Evolutionary conservation across 2,797 vertebrate species (phyloP).

Genomic region (Simalia tracyae): DNA sequence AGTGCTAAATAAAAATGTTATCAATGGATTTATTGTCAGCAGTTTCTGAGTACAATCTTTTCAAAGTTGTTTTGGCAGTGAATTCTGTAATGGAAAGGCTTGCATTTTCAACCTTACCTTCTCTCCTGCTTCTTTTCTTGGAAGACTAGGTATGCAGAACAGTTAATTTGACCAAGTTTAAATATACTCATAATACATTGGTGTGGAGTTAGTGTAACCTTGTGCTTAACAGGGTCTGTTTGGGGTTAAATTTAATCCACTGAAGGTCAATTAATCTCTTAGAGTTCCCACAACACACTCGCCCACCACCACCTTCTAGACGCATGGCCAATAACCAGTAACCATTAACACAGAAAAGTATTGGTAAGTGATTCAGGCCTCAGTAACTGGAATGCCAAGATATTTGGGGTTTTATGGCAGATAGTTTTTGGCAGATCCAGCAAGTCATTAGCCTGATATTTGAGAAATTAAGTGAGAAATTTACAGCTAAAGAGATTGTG

Average conservation of each 20-base stretch:
- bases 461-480: constrained; percentile 28
- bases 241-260: neutral
- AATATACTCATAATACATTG: neutral
- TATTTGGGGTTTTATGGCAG: neutral
- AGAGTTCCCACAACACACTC: neutral
- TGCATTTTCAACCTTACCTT: too few relatives aligned
- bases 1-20: neutral
- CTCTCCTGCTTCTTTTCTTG: too few relatives aligned
- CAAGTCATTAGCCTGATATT: neutral
- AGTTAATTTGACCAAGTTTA: neutral
- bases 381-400: neutral
- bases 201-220: neutral
- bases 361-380: neutral
- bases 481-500: constrained; percentile 12
- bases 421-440: constrained; percentile 10
- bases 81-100: neutral
- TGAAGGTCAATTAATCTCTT: neutral
- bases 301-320: neutral
- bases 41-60: neutral
- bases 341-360: neutral
- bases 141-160: neutral
- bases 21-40: neutral
- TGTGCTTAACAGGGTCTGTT: neutral
- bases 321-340: neutral
- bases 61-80: neutral